Base-by-base conservation (phyloP, 1,140 invertebrate genomes). In the Micrasema longulum region DNA sequence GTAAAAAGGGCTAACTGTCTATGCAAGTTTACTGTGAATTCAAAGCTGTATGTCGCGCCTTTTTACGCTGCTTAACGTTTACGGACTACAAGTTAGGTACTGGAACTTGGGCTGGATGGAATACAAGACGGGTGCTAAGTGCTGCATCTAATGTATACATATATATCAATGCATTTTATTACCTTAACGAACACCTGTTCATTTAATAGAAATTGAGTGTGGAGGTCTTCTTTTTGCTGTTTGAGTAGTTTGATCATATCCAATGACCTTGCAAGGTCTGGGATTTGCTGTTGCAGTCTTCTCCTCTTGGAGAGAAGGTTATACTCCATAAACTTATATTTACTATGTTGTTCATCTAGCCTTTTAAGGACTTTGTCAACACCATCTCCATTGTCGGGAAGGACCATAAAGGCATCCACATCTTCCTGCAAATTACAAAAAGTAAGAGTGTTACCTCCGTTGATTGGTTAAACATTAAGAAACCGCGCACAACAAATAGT, bases 251-350 rank as follows among this genome's bases (percentile, higher is more conserved):
- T 91, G 53, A 99, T 93, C 89, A 98, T 97, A 79, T 96, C 92
- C 75, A 99, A 79, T 6, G 96, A 96, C 74, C 93, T 90, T 79
- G 95, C 92, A 73, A 99, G 88, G 80, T 99, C 97, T 12, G 96
- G 96, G 73, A 99, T 94, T 85, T 98, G 97, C 69, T 89, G 89
- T 77, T 93, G 92, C 67, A 97, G 88, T 80, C 95, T 91, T 78
- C 90, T 89, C 71, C 92, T 91, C 78, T 96, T 97, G 45, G 90
- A 91, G 72, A 90, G 84, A 72, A 98, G 87, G 81, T 96, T 97
- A 76, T 90, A 91, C 84, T 98, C 97, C 93, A 99, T 97, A 79
- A 97, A 96, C 86, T 98, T 98, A 81, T 98, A 98, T 87, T 98
- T 98, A 69, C 90, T 91, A 84, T 97, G 94, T 81, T 93, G 92